phyloP scores from a whole-genome alignment of 2,113 vertebrate genomes.

The Prionailurus viverrinus region DNA sequence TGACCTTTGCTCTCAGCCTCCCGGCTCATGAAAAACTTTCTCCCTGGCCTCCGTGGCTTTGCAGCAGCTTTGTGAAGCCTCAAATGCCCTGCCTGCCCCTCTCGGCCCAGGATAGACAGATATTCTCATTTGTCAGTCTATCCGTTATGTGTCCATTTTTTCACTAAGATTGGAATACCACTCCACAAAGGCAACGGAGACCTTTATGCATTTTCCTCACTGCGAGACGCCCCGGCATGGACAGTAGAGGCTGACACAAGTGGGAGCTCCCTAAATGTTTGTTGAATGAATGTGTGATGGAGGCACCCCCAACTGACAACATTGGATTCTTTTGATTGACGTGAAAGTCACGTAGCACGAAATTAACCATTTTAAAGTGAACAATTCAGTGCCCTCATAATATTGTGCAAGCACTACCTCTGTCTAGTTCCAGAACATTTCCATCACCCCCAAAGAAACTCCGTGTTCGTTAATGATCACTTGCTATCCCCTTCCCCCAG shows the following conservation, averaged over 20 bases:
- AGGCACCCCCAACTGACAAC: neutral
- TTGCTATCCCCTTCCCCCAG: neutral
- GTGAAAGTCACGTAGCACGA: neutral
- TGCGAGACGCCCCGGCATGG: neutral
- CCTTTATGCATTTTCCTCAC: neutral
- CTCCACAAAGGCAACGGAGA: neutral
- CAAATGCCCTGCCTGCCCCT: neutral
- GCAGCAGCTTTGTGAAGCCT: too few species aligned
- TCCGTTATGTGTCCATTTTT: neutral
- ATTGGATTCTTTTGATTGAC: neutral
- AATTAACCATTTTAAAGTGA: neutral
- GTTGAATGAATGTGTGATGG: neutral
- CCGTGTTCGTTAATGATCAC: too few species aligned
- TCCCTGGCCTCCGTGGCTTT: neutral
- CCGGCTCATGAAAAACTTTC: neutral
- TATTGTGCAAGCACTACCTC: neutral
- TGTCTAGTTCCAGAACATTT: neutral
- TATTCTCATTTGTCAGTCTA: neutral
- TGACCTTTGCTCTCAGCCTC: neutral
- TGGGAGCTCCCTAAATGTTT: neutral
- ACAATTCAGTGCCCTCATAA: neutral
- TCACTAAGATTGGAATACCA: neutral
- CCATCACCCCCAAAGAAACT: neutral
- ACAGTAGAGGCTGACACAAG: neutral
- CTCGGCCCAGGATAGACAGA: neutral